phyloP scores from a whole-genome alignment of 2,797 vertebrate genomes.

The Knipowitschia caucasica region DNA sequence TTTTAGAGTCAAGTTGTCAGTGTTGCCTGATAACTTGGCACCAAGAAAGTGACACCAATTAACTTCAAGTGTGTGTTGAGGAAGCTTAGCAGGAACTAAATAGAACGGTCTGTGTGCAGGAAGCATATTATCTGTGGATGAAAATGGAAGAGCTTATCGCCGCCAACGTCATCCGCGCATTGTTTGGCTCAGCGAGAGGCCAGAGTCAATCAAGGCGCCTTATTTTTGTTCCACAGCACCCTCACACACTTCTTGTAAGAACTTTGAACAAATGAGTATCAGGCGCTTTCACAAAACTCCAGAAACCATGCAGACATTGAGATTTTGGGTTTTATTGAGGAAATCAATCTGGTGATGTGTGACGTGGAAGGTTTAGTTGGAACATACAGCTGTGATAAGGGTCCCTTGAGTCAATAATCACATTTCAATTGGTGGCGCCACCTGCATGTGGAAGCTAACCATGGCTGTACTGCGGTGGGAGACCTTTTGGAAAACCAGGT shows the following conservation, averaged over 20 bases:
- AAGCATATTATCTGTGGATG: slow-evolving; percentile 52
- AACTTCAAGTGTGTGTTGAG: slow-evolving; percentile 48
- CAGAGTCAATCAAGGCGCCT: slow-evolving; percentile 24
- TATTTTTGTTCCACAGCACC: slow-evolving; percentile 14
- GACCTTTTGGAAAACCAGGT: no score
- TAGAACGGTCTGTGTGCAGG: slow-evolving; percentile 37
- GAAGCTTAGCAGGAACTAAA: slow-evolving; percentile 48
- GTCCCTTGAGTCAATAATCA: no score
- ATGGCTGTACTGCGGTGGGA: no score
- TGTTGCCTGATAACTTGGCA: slow-evolving; percentile 38
- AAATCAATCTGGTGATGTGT: background rate
- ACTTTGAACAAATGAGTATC: slow-evolving; percentile 19
- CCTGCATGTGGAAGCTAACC: no score
- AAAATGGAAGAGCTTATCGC: slow-evolving; percentile 51
- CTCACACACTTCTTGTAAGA: slow-evolving; percentile 1
- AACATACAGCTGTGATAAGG: no score
- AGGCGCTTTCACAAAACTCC: slow-evolving; percentile 3
- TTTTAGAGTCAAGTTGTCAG: slow-evolving; percentile 4
- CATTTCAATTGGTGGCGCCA: no score
- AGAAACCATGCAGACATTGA: background rate
- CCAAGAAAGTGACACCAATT: slow-evolving; percentile 61
- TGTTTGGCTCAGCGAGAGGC: slow-evolving; percentile 27
- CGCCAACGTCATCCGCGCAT: slow-evolving; percentile 30
- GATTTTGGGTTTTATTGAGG: background rate
- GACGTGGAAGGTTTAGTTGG: background rate